A percentile compares a stretch with the other conserved stretches of the same genome.
Conservation (phyloP, 1,140 invertebrate species). For the Aphidius ervi region DNA sequence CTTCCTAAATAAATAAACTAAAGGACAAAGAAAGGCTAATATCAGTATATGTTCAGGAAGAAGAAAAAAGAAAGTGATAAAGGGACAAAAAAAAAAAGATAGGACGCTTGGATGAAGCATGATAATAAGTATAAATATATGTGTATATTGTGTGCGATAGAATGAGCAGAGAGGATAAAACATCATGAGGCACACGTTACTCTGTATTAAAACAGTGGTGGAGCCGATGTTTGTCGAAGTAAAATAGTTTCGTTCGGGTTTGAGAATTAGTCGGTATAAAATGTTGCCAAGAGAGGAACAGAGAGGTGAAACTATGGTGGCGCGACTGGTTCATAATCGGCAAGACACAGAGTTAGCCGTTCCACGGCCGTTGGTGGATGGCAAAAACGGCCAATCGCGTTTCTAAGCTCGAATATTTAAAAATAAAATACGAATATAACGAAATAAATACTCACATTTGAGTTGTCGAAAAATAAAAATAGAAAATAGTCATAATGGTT, state of each 20-base stretch:
- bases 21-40: constrained; percentile 1
- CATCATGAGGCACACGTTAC: not conserved
- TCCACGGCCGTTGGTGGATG: constrained; percentile 43
- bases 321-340: constrained; percentile 35
- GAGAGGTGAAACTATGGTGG: constrained; percentile 22
- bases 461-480: too few relatives aligned
- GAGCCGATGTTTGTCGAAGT: constrained; percentile 40
- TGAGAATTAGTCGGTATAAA: too few relatives aligned
- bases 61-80: constrained; percentile 2
- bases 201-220: not conserved
- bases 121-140: not conserved
- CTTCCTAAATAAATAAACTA: not conserved
- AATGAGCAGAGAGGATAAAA: not conserved
- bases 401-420: not conserved
- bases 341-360: constrained; percentile 44
- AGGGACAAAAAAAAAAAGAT: constrained; percentile 3
- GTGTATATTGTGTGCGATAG: not conserved
- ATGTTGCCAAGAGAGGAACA: too few relatives aligned
- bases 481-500: too few relatives aligned
- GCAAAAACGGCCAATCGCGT: constrained; percentile 16
- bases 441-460: too few relatives aligned
- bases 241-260: constrained; percentile 27
- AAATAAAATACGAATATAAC: too few relatives aligned
- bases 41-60: too few relatives aligned
- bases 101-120: not conserved